Percentiles rank a stretch among this genome's conserved stretches.
Conservation (phyloP, 2,888 invertebrate genomes). For the Scaptomyza tumidula region DNA sequence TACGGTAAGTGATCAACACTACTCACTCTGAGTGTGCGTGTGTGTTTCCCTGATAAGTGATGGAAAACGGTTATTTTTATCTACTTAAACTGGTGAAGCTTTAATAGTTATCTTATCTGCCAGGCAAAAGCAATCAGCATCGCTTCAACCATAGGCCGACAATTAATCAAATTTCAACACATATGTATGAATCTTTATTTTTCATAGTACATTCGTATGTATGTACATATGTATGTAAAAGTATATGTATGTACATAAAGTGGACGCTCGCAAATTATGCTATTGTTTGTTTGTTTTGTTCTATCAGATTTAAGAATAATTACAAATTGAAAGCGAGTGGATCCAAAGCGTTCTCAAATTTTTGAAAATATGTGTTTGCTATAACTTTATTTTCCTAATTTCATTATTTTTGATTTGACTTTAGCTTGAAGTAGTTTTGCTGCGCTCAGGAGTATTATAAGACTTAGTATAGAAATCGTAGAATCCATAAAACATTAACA, state of each 20-base stretch:
- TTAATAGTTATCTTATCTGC: conserved; percentile 55
- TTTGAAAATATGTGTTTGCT: background rate
- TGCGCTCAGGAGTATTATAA: conserved; percentile 82
- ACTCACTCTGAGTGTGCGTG: background rate
- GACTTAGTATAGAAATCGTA: conserved; percentile 88
- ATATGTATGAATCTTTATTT: background rate
- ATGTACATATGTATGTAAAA: too few species aligned
- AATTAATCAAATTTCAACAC: conserved; percentile 46
- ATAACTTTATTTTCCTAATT: conserved; percentile 7
- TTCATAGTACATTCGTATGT: background rate
- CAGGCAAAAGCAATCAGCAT: conserved; percentile 15
- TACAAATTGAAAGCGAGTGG: too few species aligned
- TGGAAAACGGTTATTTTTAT: conserved; percentile 33
- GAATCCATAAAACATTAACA: conserved; percentile 89
- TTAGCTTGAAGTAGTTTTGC: conserved; percentile 3
- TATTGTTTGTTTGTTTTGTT: background rate
- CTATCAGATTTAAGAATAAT: background rate
- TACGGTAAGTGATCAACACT: conserved; percentile 89
- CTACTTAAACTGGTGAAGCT: conserved; percentile 27
- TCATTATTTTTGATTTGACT: conserved; percentile 2
- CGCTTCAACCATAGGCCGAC: conserved; percentile 13
- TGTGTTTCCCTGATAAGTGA: conserved; percentile 12
- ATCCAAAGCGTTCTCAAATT: too few species aligned
- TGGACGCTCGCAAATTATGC: too few species aligned
- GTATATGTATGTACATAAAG: too few species aligned